Percentiles rank a stretch among this genome's conserved stretches.
phyloP scores from a whole-genome alignment of 2,113 vertebrate species.

The Myiozetetes cayanensis region DNA sequence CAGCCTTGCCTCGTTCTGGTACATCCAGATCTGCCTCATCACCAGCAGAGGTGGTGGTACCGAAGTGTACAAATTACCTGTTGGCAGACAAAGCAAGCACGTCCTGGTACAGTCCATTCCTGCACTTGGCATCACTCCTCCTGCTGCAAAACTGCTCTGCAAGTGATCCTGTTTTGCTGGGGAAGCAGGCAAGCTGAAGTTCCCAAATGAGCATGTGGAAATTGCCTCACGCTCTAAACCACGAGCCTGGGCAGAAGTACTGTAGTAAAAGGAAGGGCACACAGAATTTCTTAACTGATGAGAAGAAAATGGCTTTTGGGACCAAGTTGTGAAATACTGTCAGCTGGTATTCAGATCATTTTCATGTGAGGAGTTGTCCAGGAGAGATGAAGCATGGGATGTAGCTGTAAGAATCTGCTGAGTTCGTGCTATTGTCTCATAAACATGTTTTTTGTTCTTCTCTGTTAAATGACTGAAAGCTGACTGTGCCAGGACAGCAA shows the following conservation, averaged over 20 bases:
- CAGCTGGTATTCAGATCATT: neutral
- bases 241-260: neutral
- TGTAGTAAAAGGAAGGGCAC: neutral
- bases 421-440: neutral
- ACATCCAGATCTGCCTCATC: neutral
- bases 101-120: neutral
- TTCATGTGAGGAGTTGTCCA: neutral
- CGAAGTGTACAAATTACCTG: neutral
- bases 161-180: neutral
- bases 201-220: neutral
- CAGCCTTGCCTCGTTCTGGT: neutral
- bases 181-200: neutral
- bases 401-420: neutral
- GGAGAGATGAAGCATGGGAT: neutral
- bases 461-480: neutral
- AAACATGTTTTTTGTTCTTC: neutral
- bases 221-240: neutral
- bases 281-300: neutral
- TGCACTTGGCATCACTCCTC: neutral
- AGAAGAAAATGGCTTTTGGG: neutral
- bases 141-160: neutral
- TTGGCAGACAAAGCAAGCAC: rapidly evolving
- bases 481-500: neutral
- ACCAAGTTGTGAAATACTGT: neutral
- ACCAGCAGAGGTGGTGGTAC: neutral